Conservation (phyloP, 2,888 invertebrate genomes). For the Chalcis sispes region DNA sequence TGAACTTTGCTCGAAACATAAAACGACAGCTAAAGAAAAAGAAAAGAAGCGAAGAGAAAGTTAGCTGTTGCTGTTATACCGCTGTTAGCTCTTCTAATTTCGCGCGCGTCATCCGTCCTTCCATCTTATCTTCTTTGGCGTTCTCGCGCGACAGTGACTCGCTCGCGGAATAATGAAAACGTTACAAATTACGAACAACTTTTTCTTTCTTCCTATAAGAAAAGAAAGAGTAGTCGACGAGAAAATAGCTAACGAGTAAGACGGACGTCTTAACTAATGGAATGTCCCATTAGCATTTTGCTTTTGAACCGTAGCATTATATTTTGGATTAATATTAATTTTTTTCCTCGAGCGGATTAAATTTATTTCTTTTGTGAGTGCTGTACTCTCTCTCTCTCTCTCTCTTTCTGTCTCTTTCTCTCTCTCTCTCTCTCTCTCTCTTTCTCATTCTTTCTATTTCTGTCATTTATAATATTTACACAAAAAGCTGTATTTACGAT, state of each 20-base stretch:
- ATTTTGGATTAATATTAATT: too few relatives aligned
- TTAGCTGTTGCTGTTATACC: not conserved
- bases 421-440: too few relatives aligned
- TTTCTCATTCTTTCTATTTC: too few relatives aligned
- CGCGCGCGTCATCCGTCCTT: conserved; percentile 27
- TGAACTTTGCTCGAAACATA: conserved; percentile 1
- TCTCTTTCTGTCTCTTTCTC: too few relatives aligned
- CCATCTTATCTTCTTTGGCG: conserved; percentile 28
- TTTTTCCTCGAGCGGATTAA: too few relatives aligned
- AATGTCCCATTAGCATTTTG: conserved; percentile 38
- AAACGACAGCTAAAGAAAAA: not conserved
- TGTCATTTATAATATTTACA: not conserved
- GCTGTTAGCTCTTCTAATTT: conserved; percentile 22
- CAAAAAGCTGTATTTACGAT: too few relatives aligned
- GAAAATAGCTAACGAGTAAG: too few relatives aligned
- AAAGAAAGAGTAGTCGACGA: not conserved
- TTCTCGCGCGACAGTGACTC: conserved; percentile 20
- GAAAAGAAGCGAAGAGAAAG: not conserved
- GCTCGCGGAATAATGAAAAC: conserved; percentile 52
- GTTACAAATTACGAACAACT: conserved; percentile 66
- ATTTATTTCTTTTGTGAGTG: too few relatives aligned
- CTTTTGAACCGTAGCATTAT: conserved; percentile 5
- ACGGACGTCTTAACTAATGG: conserved; percentile 9
- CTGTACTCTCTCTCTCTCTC: too few relatives aligned
- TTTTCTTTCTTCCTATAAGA: conserved; percentile 27